phyloP scores from a whole-genome alignment of 2,797 vertebrate genomes.

The Agapornis canus region DNA sequence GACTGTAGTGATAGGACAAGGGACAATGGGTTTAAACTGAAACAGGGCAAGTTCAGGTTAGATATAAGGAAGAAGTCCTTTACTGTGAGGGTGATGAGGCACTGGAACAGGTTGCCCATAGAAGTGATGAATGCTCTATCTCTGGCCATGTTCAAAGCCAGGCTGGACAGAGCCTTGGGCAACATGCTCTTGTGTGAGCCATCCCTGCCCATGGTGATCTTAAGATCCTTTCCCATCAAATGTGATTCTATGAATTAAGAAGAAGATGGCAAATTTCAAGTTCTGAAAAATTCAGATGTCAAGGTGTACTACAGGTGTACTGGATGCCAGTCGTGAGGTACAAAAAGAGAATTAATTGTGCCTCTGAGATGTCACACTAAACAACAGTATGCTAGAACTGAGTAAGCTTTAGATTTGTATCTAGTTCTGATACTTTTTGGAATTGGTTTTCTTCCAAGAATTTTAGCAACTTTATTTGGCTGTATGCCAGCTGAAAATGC shows the following conservation, averaged over 20 bases:
- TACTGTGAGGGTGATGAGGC: background rate
- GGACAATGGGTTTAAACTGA: background rate
- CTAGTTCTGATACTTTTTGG: background rate
- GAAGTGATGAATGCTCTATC: background rate
- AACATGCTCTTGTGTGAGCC: background rate
- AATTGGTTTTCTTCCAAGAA: background rate
- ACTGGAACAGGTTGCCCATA: background rate
- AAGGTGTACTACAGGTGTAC: background rate
- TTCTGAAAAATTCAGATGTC: background rate
- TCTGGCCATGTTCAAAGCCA: background rate
- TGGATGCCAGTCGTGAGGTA: background rate
- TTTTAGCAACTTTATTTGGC: background rate
- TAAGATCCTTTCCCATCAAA: background rate
- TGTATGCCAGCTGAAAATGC: background rate
- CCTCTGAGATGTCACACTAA: background rate
- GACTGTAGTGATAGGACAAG: background rate
- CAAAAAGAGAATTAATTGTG: background rate
- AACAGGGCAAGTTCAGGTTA: background rate
- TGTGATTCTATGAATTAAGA: background rate
- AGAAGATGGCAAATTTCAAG: background rate
- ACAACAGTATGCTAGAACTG: fast-evolving
- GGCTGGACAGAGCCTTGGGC: background rate
- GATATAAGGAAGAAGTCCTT: background rate
- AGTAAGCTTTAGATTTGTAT: background rate
- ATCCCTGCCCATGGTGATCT: background rate